These are phyloP conservation scores for Hermaeophaga mercurialis DNA, from an alignment of 2,888 invertebrate genomes.

Conservation along the genomic window DNA sequence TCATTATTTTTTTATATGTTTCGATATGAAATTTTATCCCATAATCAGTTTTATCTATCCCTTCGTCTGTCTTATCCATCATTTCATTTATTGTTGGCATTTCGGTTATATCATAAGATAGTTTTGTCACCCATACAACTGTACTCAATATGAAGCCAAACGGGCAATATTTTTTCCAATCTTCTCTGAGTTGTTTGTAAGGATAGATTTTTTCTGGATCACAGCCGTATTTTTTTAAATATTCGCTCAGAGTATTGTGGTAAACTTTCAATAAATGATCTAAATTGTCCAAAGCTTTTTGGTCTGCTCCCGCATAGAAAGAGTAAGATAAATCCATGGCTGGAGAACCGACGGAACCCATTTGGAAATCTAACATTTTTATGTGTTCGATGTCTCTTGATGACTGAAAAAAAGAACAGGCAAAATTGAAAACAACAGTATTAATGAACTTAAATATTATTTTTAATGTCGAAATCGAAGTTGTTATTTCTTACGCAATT, in stretches of 20 bases:
- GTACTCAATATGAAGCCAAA: constrained; percentile 20
- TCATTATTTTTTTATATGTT: constrained; percentile 1
- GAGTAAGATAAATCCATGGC: constrained; percentile 47
- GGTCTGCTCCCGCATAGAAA: constrained; percentile 48
- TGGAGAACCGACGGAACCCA: constrained; percentile 25
- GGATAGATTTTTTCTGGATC: constrained; percentile 47
- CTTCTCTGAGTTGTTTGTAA: constrained; percentile 37
- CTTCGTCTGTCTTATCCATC: background rate
- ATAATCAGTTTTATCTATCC: background rate
- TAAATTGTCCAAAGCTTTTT: constrained; percentile 43
- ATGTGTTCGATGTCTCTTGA: constrained; percentile 17
- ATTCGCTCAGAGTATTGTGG: constrained; percentile 44
- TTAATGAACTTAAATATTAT: too few relatives aligned
- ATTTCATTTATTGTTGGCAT: background rate
- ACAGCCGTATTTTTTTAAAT: constrained; percentile 41
- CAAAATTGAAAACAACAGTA: too few relatives aligned
- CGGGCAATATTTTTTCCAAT: constrained; percentile 40
- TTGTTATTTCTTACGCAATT: too few relatives aligned
- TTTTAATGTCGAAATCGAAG: too few relatives aligned
- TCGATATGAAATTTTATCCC: constrained; percentile 5
- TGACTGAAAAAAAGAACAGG: constrained; percentile 20
- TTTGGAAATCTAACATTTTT: constrained; percentile 27
- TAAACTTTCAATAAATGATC: constrained; percentile 48
- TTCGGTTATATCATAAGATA: background rate
- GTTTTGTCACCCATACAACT: constrained; percentile 12